Conservation (phyloP, 2,113 vertebrate genomes). For the Felis catus region DNA sequence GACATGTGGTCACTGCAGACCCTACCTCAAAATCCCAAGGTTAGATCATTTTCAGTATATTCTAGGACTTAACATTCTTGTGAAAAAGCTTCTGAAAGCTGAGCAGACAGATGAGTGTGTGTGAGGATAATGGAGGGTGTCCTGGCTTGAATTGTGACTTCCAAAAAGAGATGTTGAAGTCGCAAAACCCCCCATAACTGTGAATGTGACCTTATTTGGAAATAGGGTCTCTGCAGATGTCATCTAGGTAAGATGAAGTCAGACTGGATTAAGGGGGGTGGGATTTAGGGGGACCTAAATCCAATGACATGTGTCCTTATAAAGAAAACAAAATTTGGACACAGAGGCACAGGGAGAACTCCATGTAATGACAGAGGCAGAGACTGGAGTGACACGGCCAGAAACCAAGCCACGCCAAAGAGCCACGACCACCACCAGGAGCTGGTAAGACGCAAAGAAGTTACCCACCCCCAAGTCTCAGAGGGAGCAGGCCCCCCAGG, state of each 20-base stretch:
- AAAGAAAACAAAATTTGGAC: neutral
- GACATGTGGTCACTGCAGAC: neutral
- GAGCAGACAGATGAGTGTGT: neutral
- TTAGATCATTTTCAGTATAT: neutral
- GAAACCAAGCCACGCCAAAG: neutral
- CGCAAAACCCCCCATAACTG: neutral
- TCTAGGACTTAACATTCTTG: neutral
- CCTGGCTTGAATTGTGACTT: neutral
- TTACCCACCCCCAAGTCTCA: neutral
- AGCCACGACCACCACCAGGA: rapidly evolving
- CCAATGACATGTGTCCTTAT: neutral
- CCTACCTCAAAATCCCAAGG: neutral
- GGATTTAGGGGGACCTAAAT: neutral
- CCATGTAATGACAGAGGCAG: too few species aligned
- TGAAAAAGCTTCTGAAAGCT: neutral
- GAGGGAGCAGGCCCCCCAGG: rapidly evolving
- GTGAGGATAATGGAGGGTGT: rapidly evolving
- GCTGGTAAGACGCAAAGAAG: too few species aligned
- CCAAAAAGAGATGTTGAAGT: neutral
- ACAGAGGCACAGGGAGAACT: neutral
- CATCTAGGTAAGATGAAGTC: neutral
- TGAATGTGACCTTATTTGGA: neutral
- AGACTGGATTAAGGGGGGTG: neutral
- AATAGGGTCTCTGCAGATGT: neutral
- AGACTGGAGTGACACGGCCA: rapidly evolving